A percentile compares a stretch with the other conserved stretches of the same genome.
Evolutionary conservation across 1,140 invertebrate species (phyloP).

Genomic region (Elysia chlorotica): DNA sequence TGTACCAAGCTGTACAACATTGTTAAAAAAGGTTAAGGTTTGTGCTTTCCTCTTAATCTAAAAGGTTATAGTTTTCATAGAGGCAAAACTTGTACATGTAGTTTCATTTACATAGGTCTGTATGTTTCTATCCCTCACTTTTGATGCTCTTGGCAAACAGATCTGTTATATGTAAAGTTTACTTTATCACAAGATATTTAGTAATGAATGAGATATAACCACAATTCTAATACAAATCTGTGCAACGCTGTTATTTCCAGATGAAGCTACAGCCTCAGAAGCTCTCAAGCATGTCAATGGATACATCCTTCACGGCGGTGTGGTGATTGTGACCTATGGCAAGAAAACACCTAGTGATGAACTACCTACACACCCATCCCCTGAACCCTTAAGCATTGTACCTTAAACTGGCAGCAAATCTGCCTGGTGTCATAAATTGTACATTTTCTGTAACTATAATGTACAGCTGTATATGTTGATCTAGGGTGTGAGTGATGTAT

Average conservation of each 20-base stretch:
- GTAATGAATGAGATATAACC: not conserved
- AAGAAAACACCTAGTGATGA: too few species aligned
- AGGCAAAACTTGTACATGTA: not conserved
- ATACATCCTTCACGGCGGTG: constrained; percentile 41
- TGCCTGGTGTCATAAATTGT: too few species aligned
- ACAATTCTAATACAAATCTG: too few species aligned
- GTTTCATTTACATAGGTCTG: not conserved
- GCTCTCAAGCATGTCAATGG: constrained; percentile 45
- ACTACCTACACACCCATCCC: too few species aligned
- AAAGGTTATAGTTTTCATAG: not conserved
- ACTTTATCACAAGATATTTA: not conserved
- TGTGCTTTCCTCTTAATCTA: too few species aligned
- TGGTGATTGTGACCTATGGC: constrained; percentile 46
- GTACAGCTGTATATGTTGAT: too few species aligned
- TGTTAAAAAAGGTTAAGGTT: too few species aligned
- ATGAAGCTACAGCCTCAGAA: constrained; percentile 29
- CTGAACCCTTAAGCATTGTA: too few species aligned
- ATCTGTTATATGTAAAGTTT: not conserved
- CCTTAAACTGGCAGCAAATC: too few species aligned
- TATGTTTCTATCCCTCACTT: not conserved
- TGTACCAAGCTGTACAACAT: too few species aligned
- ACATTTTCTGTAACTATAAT: too few species aligned
- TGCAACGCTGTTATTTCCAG: constrained; percentile 24
- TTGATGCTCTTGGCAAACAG: not conserved
- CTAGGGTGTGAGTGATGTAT: too few species aligned